Percentiles rank a stretch among this genome's conserved stretches.
Evolutionary conservation across 2,797 vertebrate species (phyloP).

Genomic region (Emys orbicularis): DNA sequence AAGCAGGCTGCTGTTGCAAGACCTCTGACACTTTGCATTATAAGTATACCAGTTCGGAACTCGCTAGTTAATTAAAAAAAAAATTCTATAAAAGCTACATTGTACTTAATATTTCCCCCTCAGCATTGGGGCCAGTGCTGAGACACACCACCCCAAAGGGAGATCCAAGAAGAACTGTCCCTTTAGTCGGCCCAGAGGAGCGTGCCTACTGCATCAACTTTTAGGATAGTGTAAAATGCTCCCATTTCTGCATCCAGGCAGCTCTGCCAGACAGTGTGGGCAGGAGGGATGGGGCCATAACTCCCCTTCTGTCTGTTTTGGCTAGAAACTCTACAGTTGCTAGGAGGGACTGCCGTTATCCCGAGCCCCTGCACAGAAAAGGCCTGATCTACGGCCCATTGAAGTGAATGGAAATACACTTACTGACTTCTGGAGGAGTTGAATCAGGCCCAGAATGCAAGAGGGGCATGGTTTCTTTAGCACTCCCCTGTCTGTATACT

Average conservation of each 20-base stretch:
- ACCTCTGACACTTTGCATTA: background rate
- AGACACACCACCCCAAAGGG: background rate
- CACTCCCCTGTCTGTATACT: background rate
- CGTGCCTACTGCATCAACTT: background rate
- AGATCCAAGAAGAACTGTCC: background rate
- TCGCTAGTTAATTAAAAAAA: background rate
- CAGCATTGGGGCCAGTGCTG: background rate
- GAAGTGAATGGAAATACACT: background rate
- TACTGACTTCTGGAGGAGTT: background rate
- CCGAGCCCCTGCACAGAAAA: background rate
- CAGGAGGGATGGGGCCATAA: background rate
- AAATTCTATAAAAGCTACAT: background rate
- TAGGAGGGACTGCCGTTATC: background rate
- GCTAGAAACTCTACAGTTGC: background rate
- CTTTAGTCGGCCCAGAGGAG: background rate
- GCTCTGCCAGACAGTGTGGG: background rate
- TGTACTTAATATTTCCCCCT: background rate
- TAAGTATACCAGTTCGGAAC: background rate
- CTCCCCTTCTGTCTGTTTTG: background rate
- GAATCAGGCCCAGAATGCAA: background rate
- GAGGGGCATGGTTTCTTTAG: background rate
- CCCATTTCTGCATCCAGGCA: background rate
- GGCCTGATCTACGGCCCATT: background rate
- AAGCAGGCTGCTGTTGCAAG: background rate
- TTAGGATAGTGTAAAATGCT: fast-evolving